phyloP scores from a whole-genome alignment of 2,888 invertebrate species.

The Anaspis maculata region DNA sequence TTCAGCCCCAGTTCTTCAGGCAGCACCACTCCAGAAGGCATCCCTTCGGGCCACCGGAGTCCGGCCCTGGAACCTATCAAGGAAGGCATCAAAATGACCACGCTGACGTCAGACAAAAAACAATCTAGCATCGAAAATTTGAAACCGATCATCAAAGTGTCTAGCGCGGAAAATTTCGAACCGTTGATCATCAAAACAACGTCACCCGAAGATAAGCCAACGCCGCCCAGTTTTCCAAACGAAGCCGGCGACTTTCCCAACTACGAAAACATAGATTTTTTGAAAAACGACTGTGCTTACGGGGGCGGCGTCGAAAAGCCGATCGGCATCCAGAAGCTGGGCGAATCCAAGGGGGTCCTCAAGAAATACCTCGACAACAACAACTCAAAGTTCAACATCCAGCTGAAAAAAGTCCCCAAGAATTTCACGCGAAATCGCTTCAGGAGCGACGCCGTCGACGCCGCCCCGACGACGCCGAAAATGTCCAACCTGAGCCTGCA shows the following conservation, averaged over 20 bases:
- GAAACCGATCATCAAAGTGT: conserved; percentile 28
- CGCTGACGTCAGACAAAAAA: conserved; percentile 6
- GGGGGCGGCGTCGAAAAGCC: conserved; percentile 21
- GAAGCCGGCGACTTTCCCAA: conserved; percentile 25
- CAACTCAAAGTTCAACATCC: conserved; percentile 24
- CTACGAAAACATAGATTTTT: conserved; percentile 37
- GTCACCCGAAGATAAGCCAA: neutral
- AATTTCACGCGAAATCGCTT: conserved; percentile 39
- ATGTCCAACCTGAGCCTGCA: conserved; percentile 29
- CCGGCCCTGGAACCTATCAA: conserved; percentile 49
- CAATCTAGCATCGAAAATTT: conserved; percentile 12
- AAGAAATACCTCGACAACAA: conserved; percentile 20
- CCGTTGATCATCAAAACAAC: neutral
- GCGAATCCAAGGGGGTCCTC: conserved; percentile 10
- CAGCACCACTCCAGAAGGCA: conserved; percentile 50
- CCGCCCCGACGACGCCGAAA: conserved; percentile 10
- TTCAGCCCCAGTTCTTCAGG: conserved; percentile 51
- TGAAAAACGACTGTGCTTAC: conserved; percentile 33
- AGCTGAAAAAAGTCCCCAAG: conserved; percentile 36
- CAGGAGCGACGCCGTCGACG: conserved; percentile 23
- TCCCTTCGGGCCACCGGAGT: conserved; percentile 40
- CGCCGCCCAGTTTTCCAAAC: neutral
- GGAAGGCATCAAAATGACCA: conserved; percentile 41
- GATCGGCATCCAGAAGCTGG: conserved; percentile 22
- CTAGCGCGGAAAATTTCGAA: conserved; percentile 17